These are phyloP conservation scores for Tetrapedia diversipes DNA, from an alignment of 2,888 invertebrate species.

Conservation along the genomic window DNA sequence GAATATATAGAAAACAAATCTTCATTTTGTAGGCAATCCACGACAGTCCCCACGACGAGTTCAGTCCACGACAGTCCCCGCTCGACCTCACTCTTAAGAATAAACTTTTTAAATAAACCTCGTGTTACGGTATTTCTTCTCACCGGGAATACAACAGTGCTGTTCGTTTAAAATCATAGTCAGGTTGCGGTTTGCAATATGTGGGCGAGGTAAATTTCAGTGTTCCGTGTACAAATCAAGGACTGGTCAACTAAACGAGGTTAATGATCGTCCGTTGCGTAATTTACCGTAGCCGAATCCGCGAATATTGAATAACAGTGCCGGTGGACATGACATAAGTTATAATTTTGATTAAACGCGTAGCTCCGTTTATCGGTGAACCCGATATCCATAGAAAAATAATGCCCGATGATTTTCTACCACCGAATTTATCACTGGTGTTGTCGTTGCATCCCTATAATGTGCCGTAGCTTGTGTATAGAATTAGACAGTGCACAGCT, in stretches of 20 bases:
- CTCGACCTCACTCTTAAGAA: no score
- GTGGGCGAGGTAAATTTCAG: neutral
- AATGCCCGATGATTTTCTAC: neutral
- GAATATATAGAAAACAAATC: no score
- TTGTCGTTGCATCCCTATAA: neutral
- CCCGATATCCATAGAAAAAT: no score
- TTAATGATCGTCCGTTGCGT: neutral
- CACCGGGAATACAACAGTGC: no score
- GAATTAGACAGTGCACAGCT: slow-evolving; percentile 9
- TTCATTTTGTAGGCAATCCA: no score
- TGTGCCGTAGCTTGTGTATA: neutral
- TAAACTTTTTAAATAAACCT: no score
- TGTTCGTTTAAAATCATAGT: neutral
- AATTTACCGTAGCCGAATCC: neutral
- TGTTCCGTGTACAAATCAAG: neutral
- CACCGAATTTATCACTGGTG: neutral
- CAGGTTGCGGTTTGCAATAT: neutral
- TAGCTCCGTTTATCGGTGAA: neutral
- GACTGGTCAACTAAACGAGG: neutral
- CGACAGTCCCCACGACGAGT: no score
- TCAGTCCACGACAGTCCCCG: no score
- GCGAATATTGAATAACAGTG: neutral
- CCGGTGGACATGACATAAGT: neutral
- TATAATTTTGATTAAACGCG: neutral
- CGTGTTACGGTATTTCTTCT: no score